Base-by-base conservation (phyloP, 2,888 invertebrate species). In the Cryptus viduatorius region DNA sequence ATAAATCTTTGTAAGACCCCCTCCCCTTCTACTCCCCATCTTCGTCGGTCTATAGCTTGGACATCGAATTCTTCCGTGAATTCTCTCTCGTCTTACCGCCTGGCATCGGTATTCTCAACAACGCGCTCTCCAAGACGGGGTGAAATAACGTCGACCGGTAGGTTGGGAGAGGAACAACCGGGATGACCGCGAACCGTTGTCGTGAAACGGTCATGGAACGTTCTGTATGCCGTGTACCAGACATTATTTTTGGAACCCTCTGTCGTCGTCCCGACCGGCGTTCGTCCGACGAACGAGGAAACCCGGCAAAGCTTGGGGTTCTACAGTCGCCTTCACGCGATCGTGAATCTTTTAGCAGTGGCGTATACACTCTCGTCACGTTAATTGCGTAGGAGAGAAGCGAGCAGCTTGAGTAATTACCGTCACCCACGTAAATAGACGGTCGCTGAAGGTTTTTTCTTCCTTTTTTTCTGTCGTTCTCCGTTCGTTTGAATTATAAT, bases 301-400 rank as follows among this genome's bases (percentile, higher is more conserved):
- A 44, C 37, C 37, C 50, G 53, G 50, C 42, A 53, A 73, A 68
- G 24, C 37, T 7, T 5, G 42, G 10, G 16, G 10, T 48, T 31
- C 19, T 48, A 42, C 29, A 16, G 68, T 69, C n/a, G 78, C 65
- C 37, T 69, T 81, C 84, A 75, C 75, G 85, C 76, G 83, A 86
- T 87, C 89, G 87, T 90, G 91, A 90, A 90, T 90, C 90, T 91
- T 90, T 91, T 90, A 90, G 85, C 91, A 79, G 53, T 83, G 86
- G 86, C 73, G 78, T 86, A 85, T 85, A 88, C 78, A 64, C 75
- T 67, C 67, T 56, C 67, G 90, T 90, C 89, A 90, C 86, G 85
- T 91, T 90, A 90, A 90, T 91, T 90, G 89, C 90, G 86, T 86
- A 88, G 87, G 87, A 85, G 87, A 84, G 88, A 86, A 86, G 88